Evolutionary conservation across 2,113 vertebrate genomes (phyloP), one percentile per base, ranked within the genome.

Genomic region (Marmota monax): DNA sequence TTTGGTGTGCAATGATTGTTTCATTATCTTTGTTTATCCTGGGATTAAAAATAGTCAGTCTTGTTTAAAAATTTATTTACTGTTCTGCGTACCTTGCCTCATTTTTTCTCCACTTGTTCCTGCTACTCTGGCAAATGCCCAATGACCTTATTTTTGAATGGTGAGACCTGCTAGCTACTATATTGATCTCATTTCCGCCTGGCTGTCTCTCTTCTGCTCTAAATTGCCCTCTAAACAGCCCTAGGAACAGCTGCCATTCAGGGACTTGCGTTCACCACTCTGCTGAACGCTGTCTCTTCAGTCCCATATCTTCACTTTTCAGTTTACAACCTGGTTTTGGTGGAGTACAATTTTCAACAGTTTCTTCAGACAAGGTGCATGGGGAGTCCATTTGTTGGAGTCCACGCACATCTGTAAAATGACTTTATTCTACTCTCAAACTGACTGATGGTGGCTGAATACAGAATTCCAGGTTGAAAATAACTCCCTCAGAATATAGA

Each of bases 1-100:
- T 63, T 23, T 63, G 18, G 61, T 25, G 23, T 63, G 61, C 61
- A 25, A 6, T 63, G 23, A 63, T 63, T 63, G 61, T 25, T 63
- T 27, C 61, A 63, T 89, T 72, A 45, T 29, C 53, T 93, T 67
- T 65, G 77, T 83, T 90, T 90, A 42, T 94, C 69, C 42, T n/a
- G 22, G 76, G 83, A 48, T 76, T 91, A 63, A 83, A 61, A 61
- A 51, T 72, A 2, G 73, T 14, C 12, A 51, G 45, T 45, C 17
- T 88, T 53, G 63, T 76, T 61, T 77, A 91, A 53, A 84, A 29
- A n/a, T 74, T 87, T 79, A 69, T 34, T 70, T 45, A 58, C 29
- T 86, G 53, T 74, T 45, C 42, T 77, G 1, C 1, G 27, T 42
- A 70, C 25, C 16, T 91, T 77, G 84, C 14, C 18, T 84, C 51